Conservation (phyloP, 2,888 invertebrate species). For the Aethes cnicana region DNA sequence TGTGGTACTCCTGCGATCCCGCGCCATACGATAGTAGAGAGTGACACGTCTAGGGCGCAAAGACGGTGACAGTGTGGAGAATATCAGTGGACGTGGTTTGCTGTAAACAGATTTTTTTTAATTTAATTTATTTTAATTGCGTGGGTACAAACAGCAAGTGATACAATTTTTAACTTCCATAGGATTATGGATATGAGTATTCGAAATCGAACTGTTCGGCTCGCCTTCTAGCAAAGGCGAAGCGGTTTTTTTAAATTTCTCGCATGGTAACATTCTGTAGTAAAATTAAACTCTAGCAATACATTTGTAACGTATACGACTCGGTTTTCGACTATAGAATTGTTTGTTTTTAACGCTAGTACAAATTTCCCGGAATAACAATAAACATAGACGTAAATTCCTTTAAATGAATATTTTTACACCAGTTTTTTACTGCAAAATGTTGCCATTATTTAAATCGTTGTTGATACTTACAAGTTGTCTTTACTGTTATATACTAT, state of each 20-base stretch:
- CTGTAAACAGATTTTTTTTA: constrained; percentile 12
- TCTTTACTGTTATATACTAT: constrained; percentile 52
- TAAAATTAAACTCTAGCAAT: constrained; percentile 23
- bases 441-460: constrained; percentile 50
- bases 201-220: constrained; percentile 2
- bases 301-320: constrained; percentile 29
- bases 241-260: constrained; percentile 2
- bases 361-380: constrained; percentile 30
- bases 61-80: not conserved
- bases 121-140: constrained; percentile 21
- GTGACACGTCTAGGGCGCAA: too few species aligned
- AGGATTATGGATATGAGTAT: constrained; percentile 15
- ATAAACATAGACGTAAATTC: constrained; percentile 25
- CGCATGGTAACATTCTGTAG: constrained; percentile 31
- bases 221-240: constrained; percentile 6
- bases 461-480: constrained; percentile 50
- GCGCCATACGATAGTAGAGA: too few species aligned
- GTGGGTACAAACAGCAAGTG: constrained; percentile 25
- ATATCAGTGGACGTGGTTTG: too few species aligned
- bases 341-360: constrained; percentile 29
- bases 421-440: constrained; percentile 34
- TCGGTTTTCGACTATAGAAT: constrained; percentile 9
- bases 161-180: constrained; percentile 15
- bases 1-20: too few species aligned
- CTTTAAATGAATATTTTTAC: constrained; percentile 36